phyloP scores from a whole-genome alignment of 2,113 vertebrate genomes.

The Oryzias javanicus region DNA sequence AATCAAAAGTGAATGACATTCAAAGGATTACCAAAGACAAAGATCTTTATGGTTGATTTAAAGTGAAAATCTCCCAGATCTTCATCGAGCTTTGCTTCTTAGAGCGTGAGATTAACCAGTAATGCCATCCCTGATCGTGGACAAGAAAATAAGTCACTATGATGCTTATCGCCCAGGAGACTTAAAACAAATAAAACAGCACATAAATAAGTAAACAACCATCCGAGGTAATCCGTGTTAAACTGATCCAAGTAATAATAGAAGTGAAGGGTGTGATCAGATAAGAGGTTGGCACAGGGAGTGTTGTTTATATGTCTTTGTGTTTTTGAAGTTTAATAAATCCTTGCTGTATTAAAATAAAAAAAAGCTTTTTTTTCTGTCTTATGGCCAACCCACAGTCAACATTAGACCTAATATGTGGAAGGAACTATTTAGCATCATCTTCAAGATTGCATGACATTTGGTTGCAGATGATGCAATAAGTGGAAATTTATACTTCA shows the following conservation, averaged over 20 bases:
- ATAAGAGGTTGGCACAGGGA: constrained; percentile 13
- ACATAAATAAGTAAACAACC: constrained; percentile 37
- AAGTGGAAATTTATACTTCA: no score
- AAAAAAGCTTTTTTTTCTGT: background rate
- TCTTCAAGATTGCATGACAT: no score
- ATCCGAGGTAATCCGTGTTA: constrained; percentile 58
- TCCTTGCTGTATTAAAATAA: background rate
- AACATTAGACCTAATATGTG: no score
- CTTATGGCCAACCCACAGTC: no score
- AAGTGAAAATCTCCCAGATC: constrained; percentile 62
- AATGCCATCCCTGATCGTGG: constrained; percentile 66
- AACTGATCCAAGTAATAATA: constrained; percentile 47
- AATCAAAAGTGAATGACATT: constrained; percentile 57
- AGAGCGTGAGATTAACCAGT: constrained; percentile 65
- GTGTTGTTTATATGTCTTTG: constrained; percentile 14
- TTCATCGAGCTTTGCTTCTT: constrained; percentile 66
- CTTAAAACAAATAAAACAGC: constrained; percentile 36
- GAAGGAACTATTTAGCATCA: no score
- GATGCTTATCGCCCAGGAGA: constrained; percentile 57
- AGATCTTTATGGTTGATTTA: constrained; percentile 66
- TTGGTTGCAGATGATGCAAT: no score
- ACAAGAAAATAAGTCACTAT: constrained; percentile 65
- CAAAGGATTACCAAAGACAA: constrained; percentile 53
- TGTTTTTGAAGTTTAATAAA: constrained; percentile 18
- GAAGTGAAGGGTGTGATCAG: constrained; percentile 38